Evolutionary conservation across 1,140 invertebrate genomes (phyloP).

Genomic region (Apocrypta bakeri): DNA sequence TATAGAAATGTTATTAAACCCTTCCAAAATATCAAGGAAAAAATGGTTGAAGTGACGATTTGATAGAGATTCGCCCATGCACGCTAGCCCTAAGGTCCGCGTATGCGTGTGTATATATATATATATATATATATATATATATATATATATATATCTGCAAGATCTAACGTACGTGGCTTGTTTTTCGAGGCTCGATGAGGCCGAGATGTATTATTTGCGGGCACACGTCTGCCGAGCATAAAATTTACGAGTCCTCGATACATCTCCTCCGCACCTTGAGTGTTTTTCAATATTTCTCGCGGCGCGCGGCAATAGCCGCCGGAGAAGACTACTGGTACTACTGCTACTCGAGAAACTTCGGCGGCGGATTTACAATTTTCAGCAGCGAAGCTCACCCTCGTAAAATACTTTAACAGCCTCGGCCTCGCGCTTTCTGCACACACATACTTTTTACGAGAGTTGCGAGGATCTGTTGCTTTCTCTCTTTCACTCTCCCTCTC

Average conservation of each 20-base stretch:
- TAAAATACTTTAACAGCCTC: constrained; percentile 31
- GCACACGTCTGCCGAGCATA: not conserved
- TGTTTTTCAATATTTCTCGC: constrained; percentile 2
- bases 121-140: no score
- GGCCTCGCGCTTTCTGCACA: not conserved
- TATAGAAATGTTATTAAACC: no score
- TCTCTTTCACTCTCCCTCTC: not conserved
- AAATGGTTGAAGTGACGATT: no score
- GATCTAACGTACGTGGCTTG: not conserved
- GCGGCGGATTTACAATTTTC: constrained; percentile 24
- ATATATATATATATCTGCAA: no score
- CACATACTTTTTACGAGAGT: constrained; percentile 28
- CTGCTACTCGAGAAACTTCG: not conserved
- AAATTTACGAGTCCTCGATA: constrained; percentile 2
- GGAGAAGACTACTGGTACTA: no score
- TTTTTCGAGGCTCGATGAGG: not conserved
- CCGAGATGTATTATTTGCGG: not conserved
- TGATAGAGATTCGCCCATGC: no score
- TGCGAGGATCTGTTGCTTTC: constrained; percentile 30
- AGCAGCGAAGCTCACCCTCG: constrained; percentile 2
- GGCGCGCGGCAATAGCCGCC: no score
- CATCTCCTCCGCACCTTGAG: not conserved
- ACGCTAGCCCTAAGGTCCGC: no score
- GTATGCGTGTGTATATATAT: no score
- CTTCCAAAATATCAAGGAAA: no score